These are phyloP conservation scores for Fopius arisanus DNA, from an alignment of 1,140 invertebrate species.

Conservation along the genomic window DNA sequence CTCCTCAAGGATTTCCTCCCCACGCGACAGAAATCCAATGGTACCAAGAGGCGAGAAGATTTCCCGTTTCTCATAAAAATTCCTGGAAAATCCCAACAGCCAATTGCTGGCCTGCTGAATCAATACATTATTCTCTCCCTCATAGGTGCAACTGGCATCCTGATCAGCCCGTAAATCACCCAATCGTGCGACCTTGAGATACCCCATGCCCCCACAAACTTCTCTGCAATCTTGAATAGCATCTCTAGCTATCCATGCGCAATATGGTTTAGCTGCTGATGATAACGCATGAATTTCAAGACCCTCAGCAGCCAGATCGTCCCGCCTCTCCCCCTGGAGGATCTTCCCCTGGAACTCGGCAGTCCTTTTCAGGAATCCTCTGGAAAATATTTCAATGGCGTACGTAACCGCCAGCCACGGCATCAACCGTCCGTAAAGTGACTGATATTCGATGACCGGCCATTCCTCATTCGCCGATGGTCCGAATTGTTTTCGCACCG, in stretches of 20 bases:
- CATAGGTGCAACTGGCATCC: constrained; percentile 93
- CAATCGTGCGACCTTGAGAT: constrained; percentile 80
- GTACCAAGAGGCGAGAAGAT: constrained; percentile 69
- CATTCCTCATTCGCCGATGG: constrained; percentile 72
- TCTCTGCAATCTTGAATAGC: constrained; percentile 91
- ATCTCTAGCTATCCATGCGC: constrained; percentile 84
- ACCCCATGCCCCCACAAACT: constrained; percentile 87
- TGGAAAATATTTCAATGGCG: constrained; percentile 77
- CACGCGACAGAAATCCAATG: constrained; percentile 69
- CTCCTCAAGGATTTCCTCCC: constrained; percentile 61
- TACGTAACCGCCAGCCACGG: constrained; percentile 87
- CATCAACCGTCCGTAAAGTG: constrained; percentile 90
- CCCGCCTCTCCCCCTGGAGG: constrained; percentile 37
- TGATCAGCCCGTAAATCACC: constrained; percentile 87
- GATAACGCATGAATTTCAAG: constrained; percentile 92
- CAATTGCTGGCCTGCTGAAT: constrained; percentile 94
- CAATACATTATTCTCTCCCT: constrained; percentile 96
- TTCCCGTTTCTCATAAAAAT: neutral
- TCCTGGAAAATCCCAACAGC: constrained; percentile 65
- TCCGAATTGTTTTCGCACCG: constrained; percentile 89
- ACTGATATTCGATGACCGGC: constrained; percentile 90
- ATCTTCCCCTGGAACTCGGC: constrained; percentile 47
- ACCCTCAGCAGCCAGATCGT: constrained; percentile 49
- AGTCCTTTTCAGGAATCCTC: constrained; percentile 52
- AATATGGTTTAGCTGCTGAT: constrained; percentile 85